Evolutionary conservation across 1,140 invertebrate genomes (phyloP).

Genomic region (Drosophila equinoxialis): DNA sequence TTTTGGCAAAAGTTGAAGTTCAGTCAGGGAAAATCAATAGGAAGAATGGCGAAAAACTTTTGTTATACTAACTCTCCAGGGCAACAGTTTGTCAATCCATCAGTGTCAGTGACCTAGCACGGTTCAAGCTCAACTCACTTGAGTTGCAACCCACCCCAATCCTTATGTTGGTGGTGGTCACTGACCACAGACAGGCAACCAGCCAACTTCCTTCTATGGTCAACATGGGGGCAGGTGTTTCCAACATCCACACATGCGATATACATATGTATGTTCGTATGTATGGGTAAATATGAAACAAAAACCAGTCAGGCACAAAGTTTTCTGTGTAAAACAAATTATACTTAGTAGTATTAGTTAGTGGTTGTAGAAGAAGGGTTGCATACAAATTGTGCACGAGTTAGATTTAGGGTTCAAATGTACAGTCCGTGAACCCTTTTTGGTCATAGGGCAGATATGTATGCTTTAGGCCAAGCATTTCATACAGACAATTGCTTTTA

Average conservation of each 20-base stretch:
- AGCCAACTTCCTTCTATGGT: neutral
- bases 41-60: constrained; percentile 27
- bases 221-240: constrained; percentile 23
- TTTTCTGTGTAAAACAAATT: constrained; percentile 24
- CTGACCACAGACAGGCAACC: constrained; percentile 22
- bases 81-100: constrained; percentile 57
- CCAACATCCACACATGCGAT: neutral
- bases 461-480: constrained; percentile 2
- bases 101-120: constrained; percentile 43
- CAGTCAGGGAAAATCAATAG: constrained; percentile 39
- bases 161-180: constrained; percentile 10
- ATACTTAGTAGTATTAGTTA: neutral
- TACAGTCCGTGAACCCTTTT: neutral
- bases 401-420: constrained; percentile 16
- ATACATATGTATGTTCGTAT: neutral
- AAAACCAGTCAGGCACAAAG: constrained; percentile 29
- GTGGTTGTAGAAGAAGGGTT: constrained; percentile 8
- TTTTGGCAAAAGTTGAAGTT: constrained; percentile 24
- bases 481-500: neutral
- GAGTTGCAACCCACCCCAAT: constrained; percentile 13
- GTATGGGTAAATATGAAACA: constrained; percentile 7
- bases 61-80: constrained; percentile 25
- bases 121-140: constrained; percentile 21
- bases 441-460: neutral
- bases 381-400: constrained; percentile 11